Conservation (phyloP, 1,140 invertebrate genomes). For the Vollenhovia emeryi region DNA sequence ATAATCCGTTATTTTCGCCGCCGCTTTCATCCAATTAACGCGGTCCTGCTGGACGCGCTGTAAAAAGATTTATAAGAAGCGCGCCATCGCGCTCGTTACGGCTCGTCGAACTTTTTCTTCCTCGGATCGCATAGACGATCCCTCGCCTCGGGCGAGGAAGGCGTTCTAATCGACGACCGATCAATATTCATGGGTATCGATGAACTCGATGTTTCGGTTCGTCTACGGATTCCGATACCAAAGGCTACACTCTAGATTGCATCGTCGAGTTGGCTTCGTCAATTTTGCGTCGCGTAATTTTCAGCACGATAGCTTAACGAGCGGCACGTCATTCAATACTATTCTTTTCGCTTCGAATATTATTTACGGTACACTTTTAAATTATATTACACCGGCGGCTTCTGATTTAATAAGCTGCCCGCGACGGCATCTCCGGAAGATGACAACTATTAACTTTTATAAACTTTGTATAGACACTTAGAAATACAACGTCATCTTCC, state of each 20-base stretch:
- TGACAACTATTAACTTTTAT: background rate
- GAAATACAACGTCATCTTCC: background rate
- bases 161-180: slow-evolving; percentile 66
- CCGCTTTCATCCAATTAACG: slow-evolving; percentile 37
- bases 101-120: slow-evolving; percentile 51
- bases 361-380: background rate
- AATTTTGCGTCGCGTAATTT: slow-evolving; percentile 64
- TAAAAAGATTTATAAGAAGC: slow-evolving; percentile 46
- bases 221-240: slow-evolving; percentile 66
- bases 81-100: slow-evolving; percentile 19
- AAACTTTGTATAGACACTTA: background rate
- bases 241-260: slow-evolving; percentile 52
- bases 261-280: slow-evolving; percentile 33
- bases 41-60: background rate
- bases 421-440: background rate
- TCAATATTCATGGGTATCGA: slow-evolving; percentile 70
- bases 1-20: slow-evolving; percentile 26
- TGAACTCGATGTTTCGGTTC: slow-evolving; percentile 61
- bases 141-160: slow-evolving; percentile 17
- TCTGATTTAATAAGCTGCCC: background rate
- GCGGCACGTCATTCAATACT: background rate
- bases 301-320: slow-evolving; percentile 18
- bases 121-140: slow-evolving; percentile 11
- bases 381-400: background rate
- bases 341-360: background rate